Evolutionary conservation across 2,888 invertebrate species (phyloP).

Genomic region (Lepidonotus clava): DNA sequence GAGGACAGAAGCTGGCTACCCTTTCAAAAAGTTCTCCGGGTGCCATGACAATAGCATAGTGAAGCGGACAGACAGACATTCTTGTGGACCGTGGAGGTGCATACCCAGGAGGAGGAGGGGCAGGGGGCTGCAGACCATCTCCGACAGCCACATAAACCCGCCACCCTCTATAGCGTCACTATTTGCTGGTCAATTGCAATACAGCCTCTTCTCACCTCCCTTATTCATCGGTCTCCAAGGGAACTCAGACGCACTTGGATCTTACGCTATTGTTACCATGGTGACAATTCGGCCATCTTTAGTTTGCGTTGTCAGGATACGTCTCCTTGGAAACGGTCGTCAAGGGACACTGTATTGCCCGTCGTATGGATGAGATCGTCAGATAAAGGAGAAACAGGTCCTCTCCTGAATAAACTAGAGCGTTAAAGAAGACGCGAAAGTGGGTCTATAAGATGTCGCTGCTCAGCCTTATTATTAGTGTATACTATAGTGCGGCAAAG

Average conservation of each 20-base stretch:
- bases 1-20: no score
- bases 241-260: not conserved
- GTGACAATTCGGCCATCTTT: conserved; percentile 10
- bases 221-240: conserved; percentile 37
- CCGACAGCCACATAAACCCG: not conserved
- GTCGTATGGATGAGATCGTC: conserved; percentile 20
- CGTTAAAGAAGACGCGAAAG: no score
- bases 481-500: no score
- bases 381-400: not conserved
- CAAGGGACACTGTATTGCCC: not conserved
- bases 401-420: not conserved
- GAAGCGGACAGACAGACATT: no score
- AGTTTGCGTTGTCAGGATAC: not conserved
- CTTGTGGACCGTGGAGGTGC: no score
- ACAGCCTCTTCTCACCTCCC: conserved; percentile 5
- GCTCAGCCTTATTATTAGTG: no score
- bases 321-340: not conserved
- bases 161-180: not conserved
- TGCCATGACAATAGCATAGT: no score
- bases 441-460: not conserved
- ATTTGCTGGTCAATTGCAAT: conserved; percentile 47
- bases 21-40: no score
- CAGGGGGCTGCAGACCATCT: not conserved
- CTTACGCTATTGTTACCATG: conserved; percentile 3
- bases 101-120: not conserved